Conservation (phyloP, 2,113 vertebrate species). For the Daphoenositta chrysoptera region DNA sequence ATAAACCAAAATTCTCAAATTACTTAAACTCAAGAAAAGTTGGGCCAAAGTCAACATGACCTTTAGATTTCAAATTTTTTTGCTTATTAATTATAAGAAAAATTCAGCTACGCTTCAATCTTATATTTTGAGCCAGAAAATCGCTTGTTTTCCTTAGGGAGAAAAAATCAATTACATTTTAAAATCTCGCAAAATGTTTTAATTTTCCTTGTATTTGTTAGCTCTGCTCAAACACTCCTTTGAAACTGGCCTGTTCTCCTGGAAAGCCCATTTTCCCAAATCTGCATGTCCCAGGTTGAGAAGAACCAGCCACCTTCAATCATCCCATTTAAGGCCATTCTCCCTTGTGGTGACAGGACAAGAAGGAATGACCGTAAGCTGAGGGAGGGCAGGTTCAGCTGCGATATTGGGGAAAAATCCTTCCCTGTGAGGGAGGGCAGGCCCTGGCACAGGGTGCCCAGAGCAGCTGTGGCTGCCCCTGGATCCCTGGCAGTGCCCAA, state of each 20-base stretch:
- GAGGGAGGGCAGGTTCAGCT: no score
- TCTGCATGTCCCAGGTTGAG: not conserved
- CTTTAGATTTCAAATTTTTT: not conserved
- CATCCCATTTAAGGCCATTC: not conserved
- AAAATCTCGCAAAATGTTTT: not conserved
- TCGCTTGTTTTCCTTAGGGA: not conserved
- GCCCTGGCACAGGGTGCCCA: not conserved
- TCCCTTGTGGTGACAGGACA: not conserved
- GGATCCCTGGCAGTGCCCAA: not conserved
- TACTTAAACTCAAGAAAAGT: not conserved
- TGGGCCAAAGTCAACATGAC: not conserved
- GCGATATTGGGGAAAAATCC: not conserved
- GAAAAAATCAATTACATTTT: not conserved
- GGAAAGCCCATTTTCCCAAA: not conserved
- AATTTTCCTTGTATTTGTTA: not conserved
- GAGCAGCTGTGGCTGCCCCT: not conserved
- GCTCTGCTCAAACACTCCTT: not conserved
- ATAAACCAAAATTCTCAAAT: not conserved
- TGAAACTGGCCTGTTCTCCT: not conserved
- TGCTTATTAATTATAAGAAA: not conserved
- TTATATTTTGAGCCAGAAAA: not conserved
- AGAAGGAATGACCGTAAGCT: no score
- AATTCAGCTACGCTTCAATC: not conserved
- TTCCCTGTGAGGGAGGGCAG: rapidly evolving
- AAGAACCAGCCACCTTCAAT: not conserved